A percentile compares a stretch with the other conserved stretches of the same genome.
phyloP scores from a whole-genome alignment of 64 coral and sea anemone species.

The Catalaphyllia jardinei region DNA sequence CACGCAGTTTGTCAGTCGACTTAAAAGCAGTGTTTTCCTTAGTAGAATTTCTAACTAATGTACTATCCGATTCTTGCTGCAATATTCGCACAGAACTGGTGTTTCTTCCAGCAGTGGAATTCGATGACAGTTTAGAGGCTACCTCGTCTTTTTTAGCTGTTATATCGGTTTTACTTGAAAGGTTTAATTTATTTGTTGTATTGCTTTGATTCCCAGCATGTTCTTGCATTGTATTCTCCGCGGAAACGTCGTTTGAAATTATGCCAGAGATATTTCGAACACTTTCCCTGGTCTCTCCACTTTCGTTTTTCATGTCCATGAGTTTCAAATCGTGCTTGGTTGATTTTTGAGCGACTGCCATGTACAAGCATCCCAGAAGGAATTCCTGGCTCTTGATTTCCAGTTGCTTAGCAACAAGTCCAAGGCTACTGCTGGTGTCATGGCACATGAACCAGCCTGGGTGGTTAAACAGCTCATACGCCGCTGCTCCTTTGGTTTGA shows the following conservation, averaged over 20 bases:
- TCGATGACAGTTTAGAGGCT: not conserved
- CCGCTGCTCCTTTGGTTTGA: constrained; percentile 52
- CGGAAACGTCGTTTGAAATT: constrained; percentile 23
- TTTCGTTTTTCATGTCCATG: not conserved
- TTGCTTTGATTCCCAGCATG: not conserved
- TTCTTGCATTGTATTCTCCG: not conserved
- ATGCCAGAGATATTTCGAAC: constrained; percentile 5
- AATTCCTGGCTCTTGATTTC: constrained; percentile 74
- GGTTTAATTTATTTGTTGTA: not conserved
- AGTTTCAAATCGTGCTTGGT: constrained; percentile 6
- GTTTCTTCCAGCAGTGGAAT: not conserved
- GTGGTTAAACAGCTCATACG: constrained; percentile 75
- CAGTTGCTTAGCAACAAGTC: constrained; percentile 56
- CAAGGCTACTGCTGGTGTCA: constrained; percentile 25
- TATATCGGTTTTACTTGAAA: not conserved
- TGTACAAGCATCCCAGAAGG: constrained; percentile 74
- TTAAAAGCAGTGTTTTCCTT: not conserved
- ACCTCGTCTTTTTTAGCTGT: not conserved
- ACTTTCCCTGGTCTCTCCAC: constrained; percentile 13
- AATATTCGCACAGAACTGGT: no score
- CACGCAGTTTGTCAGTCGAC: not conserved
- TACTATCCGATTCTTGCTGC: not conserved
- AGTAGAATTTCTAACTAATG: not conserved
- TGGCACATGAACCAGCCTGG: constrained; percentile 92
- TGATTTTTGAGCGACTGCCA: constrained; percentile 51